Conservation (phyloP, 2,113 vertebrate species). For the Protobothrops flavoviridis region DNA sequence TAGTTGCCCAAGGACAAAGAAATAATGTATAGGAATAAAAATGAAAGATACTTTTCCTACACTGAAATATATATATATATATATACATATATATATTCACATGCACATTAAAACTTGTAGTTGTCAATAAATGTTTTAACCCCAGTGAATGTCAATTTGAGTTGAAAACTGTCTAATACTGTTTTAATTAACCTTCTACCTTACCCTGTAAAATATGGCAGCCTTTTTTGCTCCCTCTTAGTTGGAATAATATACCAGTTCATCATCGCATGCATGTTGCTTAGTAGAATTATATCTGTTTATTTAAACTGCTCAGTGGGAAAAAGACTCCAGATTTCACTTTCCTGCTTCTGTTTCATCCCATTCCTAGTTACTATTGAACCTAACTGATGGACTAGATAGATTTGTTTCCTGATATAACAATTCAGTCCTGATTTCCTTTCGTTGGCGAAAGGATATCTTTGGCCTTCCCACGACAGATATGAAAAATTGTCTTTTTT, state of each 20-base stretch:
- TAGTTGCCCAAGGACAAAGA: background rate
- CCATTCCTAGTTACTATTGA: background rate
- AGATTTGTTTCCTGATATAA: background rate
- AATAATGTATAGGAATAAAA: conserved; percentile 18
- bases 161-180: background rate
- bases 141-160: background rate
- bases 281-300: background rate
- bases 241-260: background rate
- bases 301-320: background rate
- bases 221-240: background rate
- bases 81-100: background rate
- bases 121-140: fast-evolving
- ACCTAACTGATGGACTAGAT: background rate
- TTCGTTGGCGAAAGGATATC: background rate
- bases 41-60: background rate
- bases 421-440: background rate
- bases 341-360: background rate
- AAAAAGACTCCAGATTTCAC: background rate
- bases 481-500: background rate
- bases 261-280: background rate
- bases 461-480: background rate
- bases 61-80: background rate
- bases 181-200: background rate
- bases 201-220: background rate
- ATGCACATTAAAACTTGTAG: background rate